phyloP scores from a whole-genome alignment of 2,113 vertebrate genomes.

The Leptobrachium leishanense region DNA sequence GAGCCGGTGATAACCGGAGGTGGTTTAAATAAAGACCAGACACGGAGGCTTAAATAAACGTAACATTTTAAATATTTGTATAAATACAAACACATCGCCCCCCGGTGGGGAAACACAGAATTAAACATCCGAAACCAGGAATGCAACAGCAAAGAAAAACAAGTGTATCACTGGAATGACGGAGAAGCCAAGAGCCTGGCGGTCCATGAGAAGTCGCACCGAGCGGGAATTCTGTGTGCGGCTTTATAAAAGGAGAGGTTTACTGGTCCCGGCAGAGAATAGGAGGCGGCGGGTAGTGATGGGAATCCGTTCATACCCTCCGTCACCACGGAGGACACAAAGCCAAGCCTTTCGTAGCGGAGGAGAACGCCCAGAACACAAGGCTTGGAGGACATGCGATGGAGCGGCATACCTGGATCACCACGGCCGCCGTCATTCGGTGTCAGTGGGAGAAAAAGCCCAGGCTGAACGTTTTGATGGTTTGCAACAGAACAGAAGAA shows the following conservation, averaged over 20 bases:
- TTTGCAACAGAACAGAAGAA: too few species aligned
- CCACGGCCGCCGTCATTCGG: too few species aligned
- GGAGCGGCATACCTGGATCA: too few species aligned
- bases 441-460: too few species aligned
- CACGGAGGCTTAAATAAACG: not conserved
- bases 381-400: too few species aligned
- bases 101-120: conserved; percentile 6
- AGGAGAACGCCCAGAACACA: too few species aligned
- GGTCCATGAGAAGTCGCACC: not conserved
- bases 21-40: not conserved
- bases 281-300: not conserved
- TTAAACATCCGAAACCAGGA: not conserved
- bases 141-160: not conserved
- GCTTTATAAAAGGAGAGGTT: not conserved
- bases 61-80: conserved; percentile 4
- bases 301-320: too few species aligned
- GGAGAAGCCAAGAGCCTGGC: not conserved
- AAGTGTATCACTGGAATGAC: not conserved
- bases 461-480: too few species aligned
- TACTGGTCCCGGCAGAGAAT: not conserved
- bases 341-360: too few species aligned
- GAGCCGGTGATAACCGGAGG: too few species aligned
- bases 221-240: not conserved
- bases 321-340: too few species aligned
- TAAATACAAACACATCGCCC: conserved; percentile 20